Base-by-base conservation (phyloP, 1,140 invertebrate genomes). In the Nephila pilipes region DNA sequence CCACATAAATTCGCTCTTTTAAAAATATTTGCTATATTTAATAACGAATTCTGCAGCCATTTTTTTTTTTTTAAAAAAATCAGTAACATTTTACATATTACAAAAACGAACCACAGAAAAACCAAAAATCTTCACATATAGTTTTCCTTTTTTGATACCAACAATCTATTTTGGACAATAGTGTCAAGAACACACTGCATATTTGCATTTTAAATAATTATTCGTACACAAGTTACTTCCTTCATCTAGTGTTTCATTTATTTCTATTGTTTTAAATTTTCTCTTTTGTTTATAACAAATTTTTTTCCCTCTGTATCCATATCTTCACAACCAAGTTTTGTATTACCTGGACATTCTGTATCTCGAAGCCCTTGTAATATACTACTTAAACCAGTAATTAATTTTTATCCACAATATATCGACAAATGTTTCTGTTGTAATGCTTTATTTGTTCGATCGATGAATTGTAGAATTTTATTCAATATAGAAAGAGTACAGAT, bases 401-500 rank as follows among this genome's bases (percentile, higher is more conserved):
- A 65, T 65, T 65, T 65, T 65, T 4, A n/a, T 8, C 63, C 63
- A 0, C n/a, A 65, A n/a, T 65, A 5, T 29, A 8, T 29, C 25
- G n/a, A 29, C 63, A 29, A 65, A 65, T 65, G 12, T n/a, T 65
- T 65, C n/a, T 65, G 25, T n/a, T 10, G n/a, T 29, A 65, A 25
- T n/a, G 0, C n/a, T n/a, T 29, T 65, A 29, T 22, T 65, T 65
- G n/a, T 8, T 20, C 57, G 8, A 65, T 65, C n/a, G 8, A 65
- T 22, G n/a, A 4, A 65, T 65, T 65, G n/a, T n/a, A 65, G n/a
- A 65, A 65, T 65, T n/a, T 65, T 65, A 65, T 65, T 65, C n/a
- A 10, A 65, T 65, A n/a, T 29, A 16, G 1, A 25, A 65, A 65
- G n/a, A 65, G 12, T n/a, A 12, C 10, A 65, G 63, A 65, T 65